Percentiles rank a stretch among this genome's conserved stretches.
phyloP scores from a whole-genome alignment of 2,113 vertebrate species.

The Pelecanus crispus region DNA sequence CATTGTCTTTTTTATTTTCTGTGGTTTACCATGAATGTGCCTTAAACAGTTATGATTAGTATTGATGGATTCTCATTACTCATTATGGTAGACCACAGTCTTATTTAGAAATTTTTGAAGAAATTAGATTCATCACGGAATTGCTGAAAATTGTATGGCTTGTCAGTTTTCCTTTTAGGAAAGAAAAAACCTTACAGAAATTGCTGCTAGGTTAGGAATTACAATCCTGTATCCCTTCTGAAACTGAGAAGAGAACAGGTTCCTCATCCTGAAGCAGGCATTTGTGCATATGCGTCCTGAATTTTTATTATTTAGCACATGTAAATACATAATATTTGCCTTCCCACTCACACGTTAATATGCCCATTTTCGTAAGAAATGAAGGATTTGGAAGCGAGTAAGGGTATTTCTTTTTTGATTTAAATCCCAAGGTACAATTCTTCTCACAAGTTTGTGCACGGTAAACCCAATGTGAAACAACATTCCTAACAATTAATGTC shows the following conservation, averaged over 20 bases:
- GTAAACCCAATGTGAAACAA: background rate
- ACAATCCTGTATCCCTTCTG: background rate
- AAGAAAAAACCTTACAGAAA: background rate
- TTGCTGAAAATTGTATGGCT: background rate
- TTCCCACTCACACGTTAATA: background rate
- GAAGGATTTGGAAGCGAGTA: background rate
- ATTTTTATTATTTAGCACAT: background rate
- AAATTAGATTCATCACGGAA: background rate
- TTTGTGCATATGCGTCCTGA: background rate
- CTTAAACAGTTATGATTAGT: conserved; percentile 23
- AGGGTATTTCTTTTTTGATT: background rate
- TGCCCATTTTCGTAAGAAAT: background rate
- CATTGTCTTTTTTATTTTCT: conserved; percentile 36
- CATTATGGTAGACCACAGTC: background rate
- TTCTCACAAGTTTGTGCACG: background rate
- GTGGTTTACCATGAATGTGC: background rate
- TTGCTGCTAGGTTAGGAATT: conserved; percentile 13
- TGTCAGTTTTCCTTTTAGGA: background rate
- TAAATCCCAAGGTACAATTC: background rate
- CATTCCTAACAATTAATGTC: background rate
- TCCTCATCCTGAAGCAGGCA: background rate
- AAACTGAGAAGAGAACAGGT: background rate
- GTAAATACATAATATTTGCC: background rate
- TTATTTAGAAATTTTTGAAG: conserved; percentile 30
- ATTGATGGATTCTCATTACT: background rate